A percentile compares a stretch with the other conserved stretches of the same genome.
phyloP scores from a whole-genome alignment of 2,113 vertebrate species.

The Cephalopholis sonnerati region DNA sequence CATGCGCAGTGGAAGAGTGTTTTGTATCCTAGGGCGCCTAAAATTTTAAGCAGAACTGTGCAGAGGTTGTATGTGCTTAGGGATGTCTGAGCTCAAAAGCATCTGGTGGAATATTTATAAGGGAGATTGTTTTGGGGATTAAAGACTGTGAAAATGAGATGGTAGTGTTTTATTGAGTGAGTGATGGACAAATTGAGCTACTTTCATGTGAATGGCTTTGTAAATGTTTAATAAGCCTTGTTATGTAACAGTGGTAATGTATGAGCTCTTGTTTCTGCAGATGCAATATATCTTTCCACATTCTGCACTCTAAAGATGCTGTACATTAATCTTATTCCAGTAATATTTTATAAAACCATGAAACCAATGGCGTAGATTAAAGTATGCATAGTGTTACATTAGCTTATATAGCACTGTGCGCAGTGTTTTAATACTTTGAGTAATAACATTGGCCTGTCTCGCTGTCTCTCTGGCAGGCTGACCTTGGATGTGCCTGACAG shows the following conservation, averaged over 20 bases:
- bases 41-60: background rate
- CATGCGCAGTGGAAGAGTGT: background rate
- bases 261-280: slow-evolving; percentile 15
- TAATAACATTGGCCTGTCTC: background rate
- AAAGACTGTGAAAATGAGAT: slow-evolving; percentile 22
- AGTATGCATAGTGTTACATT: background rate
- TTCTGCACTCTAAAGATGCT: background rate
- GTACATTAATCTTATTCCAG: background rate
- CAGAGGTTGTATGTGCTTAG: slow-evolving; percentile 20
- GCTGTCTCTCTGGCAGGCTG: slow-evolving; percentile 62
- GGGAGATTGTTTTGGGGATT: slow-evolving; percentile 21
- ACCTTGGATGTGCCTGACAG: slow-evolving; percentile 79
- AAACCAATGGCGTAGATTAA: background rate
- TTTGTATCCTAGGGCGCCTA: slow-evolving; percentile 2
- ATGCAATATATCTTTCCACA: background rate
- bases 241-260: slow-evolving; percentile 31
- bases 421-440: background rate
- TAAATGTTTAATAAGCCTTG: slow-evolving; percentile 58
- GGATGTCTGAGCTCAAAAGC: slow-evolving; percentile 29
- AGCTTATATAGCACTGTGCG: background rate
- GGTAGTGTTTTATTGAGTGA: slow-evolving; percentile 28
- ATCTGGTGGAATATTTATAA: slow-evolving; percentile 54
- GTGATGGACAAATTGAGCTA: slow-evolving; percentile 32
- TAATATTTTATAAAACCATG: background rate
- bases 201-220: slow-evolving; percentile 35